Conservation (phyloP, 2,888 invertebrate genomes). For the Cepaea hortensis region DNA sequence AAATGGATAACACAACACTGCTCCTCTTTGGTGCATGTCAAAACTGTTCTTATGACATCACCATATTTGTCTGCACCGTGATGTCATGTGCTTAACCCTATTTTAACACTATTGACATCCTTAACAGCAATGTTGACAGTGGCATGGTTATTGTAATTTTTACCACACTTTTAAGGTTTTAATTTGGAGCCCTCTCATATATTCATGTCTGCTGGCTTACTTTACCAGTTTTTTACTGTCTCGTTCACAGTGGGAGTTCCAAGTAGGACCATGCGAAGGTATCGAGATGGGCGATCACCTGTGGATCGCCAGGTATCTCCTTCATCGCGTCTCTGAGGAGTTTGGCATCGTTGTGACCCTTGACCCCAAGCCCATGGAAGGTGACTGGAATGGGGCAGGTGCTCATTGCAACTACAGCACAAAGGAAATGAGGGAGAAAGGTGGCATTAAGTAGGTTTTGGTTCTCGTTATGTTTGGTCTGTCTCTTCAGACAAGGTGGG, state of each 20-base stretch:
- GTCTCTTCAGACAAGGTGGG: neutral
- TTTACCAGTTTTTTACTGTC: neutral
- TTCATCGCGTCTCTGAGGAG: constrained; percentile 78
- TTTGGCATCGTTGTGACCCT: constrained; percentile 78
- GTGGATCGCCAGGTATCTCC: constrained; percentile 78
- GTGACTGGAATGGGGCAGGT: constrained; percentile 82
- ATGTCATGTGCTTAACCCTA: no score
- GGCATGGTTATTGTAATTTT: no score
- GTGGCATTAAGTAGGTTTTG: constrained; percentile 71
- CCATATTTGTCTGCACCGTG: no score
- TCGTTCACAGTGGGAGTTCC: constrained; percentile 78
- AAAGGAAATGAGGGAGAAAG: constrained; percentile 86
- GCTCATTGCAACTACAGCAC: constrained; percentile 98
- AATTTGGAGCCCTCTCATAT: no score
- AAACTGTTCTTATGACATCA: no score
- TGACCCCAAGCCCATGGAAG: constrained; percentile 78
- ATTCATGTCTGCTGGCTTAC: neutral
- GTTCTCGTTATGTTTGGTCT: neutral
- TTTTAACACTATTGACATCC: no score
- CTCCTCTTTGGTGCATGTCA: no score
- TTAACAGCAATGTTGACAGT: no score
- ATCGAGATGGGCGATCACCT: constrained; percentile 81
- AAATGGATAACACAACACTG: no score
- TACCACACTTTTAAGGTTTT: no score
- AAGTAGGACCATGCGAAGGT: constrained; percentile 93